Evolutionary conservation across 2,888 invertebrate genomes (phyloP), one percentile per base, ranked within the genome.

Genomic region (Dynastes maya): DNA sequence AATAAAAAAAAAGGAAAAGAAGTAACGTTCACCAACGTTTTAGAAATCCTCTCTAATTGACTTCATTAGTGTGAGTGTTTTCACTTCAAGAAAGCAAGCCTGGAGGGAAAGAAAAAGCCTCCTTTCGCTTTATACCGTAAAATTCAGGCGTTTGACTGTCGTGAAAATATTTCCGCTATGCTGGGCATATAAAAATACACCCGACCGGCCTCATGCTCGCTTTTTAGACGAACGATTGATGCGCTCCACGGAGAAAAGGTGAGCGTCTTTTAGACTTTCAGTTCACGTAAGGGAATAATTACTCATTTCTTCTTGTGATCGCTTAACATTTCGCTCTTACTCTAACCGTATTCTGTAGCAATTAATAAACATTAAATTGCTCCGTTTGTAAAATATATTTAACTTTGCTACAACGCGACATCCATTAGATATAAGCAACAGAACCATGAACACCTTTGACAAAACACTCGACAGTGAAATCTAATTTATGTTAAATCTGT

Each of bases 11-110:
- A 53, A 53, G 22, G 22, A 58, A 58, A 58, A 74, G 61, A 61
- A 40, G 61, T 45, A 74, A 74, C 72, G 55, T 74, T 61, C 61
- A 55, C 61, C 9, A 61, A 61, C 45, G 72, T 49, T 74, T 74
- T 61, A 61, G 61, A 61, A 74, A 74, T 74, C 72, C 58, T 40
- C 61, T 49, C 72, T 74, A 74, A 74, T 74, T 74, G 72, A 74
- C 72, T 74, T 74, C 72, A 61, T 74, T 74, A 74, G 63, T 61
- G 61, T 61, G 72, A 61, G 72, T 74, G 72, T 74, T 74, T 74
- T 61, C 72, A 74, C 45, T 74, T 61, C 45, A 45, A 29, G 71
- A 53, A 55, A 55, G 71, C 53, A 70, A 61, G 72, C 72, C 53
- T 16, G 8, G 61, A 16, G 58, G 53, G 40, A 40, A 72, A 40